phyloP scores from a whole-genome alignment of 2,113 vertebrate genomes.

The Archilochus colubris region DNA sequence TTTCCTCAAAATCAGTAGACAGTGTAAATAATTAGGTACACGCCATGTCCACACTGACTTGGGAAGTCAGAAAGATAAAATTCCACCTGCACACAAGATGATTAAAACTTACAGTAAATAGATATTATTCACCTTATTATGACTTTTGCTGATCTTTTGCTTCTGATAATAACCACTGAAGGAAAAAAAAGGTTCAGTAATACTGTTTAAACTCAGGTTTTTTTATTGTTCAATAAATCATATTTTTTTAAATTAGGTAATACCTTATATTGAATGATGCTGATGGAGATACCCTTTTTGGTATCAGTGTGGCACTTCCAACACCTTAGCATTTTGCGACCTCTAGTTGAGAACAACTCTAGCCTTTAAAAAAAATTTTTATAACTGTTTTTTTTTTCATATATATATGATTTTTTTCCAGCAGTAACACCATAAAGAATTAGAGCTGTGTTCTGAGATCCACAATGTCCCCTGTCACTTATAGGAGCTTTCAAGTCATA shows the following conservation, averaged over 20 bases:
- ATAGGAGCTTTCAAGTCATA: not conserved
- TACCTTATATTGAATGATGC: not conserved
- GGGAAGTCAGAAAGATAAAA: slow-evolving; percentile 29
- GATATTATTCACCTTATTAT: not conserved
- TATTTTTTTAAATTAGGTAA: not conserved
- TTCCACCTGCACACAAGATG: not conserved
- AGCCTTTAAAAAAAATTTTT: slow-evolving; percentile 57
- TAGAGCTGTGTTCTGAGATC: slow-evolving; percentile 33
- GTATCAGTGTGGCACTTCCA: not conserved
- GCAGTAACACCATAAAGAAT: slow-evolving; percentile 4
- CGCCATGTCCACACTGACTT: not conserved
- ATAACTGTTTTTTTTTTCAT: slow-evolving; percentile 11
- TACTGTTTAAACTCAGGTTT: not conserved
- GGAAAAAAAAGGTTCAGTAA: not conserved
- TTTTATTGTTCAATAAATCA: not conserved
- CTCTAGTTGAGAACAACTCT: slow-evolving; percentile 31
- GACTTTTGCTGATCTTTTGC: not conserved
- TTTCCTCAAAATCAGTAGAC: not conserved
- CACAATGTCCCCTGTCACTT: slow-evolving; percentile 14
- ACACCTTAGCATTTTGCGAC: not conserved
- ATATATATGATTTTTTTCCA: not conserved
- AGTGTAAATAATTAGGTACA: not conserved
- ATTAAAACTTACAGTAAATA: not conserved
- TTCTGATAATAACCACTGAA: not conserved
- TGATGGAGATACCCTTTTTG: not conserved